Conservation (phyloP, 2,113 vertebrate genomes). For the Embiotoca jacksoni region DNA sequence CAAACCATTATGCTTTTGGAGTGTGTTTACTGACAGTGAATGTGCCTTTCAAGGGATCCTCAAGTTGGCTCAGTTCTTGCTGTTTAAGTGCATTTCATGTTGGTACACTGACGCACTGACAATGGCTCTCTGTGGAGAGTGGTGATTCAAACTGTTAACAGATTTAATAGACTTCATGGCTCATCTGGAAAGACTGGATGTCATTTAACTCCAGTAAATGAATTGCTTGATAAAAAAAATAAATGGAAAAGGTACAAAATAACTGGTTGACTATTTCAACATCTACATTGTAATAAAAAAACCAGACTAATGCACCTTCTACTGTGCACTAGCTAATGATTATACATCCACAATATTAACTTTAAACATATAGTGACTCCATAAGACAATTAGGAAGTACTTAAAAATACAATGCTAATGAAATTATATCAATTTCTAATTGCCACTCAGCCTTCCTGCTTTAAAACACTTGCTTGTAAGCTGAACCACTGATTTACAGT, state of each 20-base stretch:
- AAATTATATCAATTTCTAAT: neutral
- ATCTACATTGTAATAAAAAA: neutral
- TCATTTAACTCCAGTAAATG: too few relatives aligned
- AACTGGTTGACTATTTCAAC: neutral
- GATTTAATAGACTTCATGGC: too few relatives aligned
- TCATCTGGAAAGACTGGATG: too few relatives aligned
- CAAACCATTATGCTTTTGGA: too few relatives aligned
- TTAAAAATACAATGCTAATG: neutral
- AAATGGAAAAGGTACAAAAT: neutral
- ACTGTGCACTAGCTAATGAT: neutral
- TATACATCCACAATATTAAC: neutral
- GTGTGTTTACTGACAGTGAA: too few relatives aligned
- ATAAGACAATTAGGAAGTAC: neutral
- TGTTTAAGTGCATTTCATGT: too few relatives aligned
- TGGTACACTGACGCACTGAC: too few relatives aligned
- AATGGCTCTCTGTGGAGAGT: too few relatives aligned
- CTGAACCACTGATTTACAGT: slow-evolving; percentile 33
- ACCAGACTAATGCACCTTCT: neutral
- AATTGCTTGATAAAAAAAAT: neutral
- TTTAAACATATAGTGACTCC: neutral
- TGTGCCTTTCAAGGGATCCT: too few relatives aligned
- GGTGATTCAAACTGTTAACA: too few relatives aligned
- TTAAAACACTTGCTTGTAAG: neutral
- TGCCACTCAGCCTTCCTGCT: neutral
- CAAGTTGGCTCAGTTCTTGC: too few relatives aligned